Evolutionary conservation across 2,888 invertebrate species (phyloP).

Genomic region (Blastobasis adustella): DNA sequence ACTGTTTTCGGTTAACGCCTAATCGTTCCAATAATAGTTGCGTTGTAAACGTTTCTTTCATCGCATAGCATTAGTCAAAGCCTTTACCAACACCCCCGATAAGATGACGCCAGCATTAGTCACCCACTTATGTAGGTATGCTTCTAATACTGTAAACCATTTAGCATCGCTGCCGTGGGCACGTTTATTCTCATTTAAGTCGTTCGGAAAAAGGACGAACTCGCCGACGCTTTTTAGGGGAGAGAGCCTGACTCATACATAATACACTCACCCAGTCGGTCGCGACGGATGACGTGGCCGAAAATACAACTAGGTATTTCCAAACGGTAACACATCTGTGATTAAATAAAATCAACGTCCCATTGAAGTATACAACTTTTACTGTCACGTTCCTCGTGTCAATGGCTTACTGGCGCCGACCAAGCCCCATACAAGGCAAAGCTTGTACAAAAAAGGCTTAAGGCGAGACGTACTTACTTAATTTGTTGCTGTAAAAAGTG

Average conservation of each 20-base stretch:
- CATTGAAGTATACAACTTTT: conserved; percentile 35
- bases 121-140: neutral
- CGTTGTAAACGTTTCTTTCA: no score
- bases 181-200: no score
- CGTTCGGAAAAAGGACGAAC: neutral
- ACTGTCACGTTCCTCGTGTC: conserved; percentile 20
- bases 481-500: conserved; percentile 43
- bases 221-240: neutral
- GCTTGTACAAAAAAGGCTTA: no score
- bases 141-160: neutral
- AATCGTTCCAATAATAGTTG: no score
- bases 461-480: conserved; percentile 20
- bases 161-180: neutral
- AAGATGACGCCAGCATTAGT: neutral
- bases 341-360: conserved; percentile 42
- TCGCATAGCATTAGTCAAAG: no score
- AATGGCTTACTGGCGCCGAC: conserved; percentile 3
- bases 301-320: no score
- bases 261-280: neutral
- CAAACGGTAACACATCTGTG: conserved; percentile 6
- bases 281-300: neutral
- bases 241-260: neutral
- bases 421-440: no score
- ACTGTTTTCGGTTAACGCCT: neutral
- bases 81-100: no score